phyloP scores from a whole-genome alignment of 1,140 invertebrate species.

The Drosophila equinoxialis region DNA sequence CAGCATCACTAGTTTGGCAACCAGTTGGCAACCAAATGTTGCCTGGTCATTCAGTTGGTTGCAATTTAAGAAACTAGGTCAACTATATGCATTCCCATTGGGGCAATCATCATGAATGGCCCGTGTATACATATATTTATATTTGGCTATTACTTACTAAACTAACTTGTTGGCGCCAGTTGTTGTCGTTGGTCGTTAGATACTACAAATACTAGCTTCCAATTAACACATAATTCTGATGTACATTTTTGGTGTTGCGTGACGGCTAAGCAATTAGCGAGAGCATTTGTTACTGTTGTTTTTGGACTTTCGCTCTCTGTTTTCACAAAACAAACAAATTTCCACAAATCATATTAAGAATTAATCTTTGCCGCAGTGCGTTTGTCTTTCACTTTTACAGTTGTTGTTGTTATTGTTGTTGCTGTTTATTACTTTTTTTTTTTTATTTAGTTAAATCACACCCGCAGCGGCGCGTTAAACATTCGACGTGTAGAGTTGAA shows the following conservation, averaged over 20 bases:
- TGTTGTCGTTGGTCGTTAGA: background rate
- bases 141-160: conserved; percentile 43
- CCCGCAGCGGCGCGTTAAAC: conserved; percentile 53
- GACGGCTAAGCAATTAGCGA: conserved; percentile 60
- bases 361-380: conserved; percentile 47
- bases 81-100: conserved; percentile 59
- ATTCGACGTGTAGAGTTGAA: conserved; percentile 59
- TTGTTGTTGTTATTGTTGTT: conserved; percentile 17
- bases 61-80: conserved; percentile 58
- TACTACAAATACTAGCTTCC: background rate
- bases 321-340: conserved; percentile 47
- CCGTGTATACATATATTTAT: background rate
- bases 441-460: conserved; percentile 14
- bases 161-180: background rate
- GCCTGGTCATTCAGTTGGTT: conserved; percentile 27
- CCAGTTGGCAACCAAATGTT: conserved; percentile 28
- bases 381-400: conserved; percentile 73
- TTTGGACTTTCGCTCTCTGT: conserved; percentile 63
- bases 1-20: conserved; percentile 30
- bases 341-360: conserved; percentile 60
- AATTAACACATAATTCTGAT: conserved; percentile 53
- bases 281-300: conserved; percentile 15
- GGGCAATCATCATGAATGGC: conserved; percentile 24
- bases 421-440: background rate
- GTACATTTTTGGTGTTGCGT: conserved; percentile 39